These are phyloP conservation scores for Lasiurus borealis DNA, from an alignment of 2,113 vertebrate genomes.

Conservation along the genomic window DNA sequence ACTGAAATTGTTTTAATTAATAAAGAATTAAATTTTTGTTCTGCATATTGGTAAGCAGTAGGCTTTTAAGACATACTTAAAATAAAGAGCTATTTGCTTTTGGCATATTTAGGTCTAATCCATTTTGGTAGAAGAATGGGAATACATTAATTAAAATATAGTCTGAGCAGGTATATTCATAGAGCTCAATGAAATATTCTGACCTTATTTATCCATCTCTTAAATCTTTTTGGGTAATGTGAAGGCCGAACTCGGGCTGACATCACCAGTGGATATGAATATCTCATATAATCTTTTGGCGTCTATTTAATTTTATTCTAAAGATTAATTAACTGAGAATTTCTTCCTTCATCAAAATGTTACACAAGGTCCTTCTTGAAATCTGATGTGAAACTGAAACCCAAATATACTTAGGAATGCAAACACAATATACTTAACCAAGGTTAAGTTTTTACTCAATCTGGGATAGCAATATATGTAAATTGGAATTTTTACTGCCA, in stretches of 20 bases:
- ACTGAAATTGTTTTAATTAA: not conserved
- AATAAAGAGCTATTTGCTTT: not conserved
- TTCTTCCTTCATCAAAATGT: not conserved
- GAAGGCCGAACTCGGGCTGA: not conserved
- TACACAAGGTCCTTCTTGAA: not conserved
- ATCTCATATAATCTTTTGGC: not conserved
- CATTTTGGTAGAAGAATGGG: not conserved
- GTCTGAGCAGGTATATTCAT: not conserved
- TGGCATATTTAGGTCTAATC: not conserved
- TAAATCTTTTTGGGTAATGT: not conserved
- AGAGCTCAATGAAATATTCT: not conserved
- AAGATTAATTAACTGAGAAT: not conserved
- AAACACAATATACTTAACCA: not conserved
- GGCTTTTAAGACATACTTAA: conserved; percentile 34
- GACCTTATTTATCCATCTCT: not conserved
- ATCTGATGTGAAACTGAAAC: not conserved
- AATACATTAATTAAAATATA: not conserved
- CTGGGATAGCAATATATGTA: not conserved
- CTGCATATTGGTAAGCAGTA: not conserved
- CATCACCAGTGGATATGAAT: not conserved
- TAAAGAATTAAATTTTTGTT: not conserved
- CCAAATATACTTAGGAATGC: not conserved
- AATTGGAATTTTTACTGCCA: not conserved
- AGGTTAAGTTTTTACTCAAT: not conserved
- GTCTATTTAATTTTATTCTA: conserved; percentile 2